Evolutionary conservation across 2,113 vertebrate species (phyloP).

Genomic region (Bungarus multicinctus): DNA sequence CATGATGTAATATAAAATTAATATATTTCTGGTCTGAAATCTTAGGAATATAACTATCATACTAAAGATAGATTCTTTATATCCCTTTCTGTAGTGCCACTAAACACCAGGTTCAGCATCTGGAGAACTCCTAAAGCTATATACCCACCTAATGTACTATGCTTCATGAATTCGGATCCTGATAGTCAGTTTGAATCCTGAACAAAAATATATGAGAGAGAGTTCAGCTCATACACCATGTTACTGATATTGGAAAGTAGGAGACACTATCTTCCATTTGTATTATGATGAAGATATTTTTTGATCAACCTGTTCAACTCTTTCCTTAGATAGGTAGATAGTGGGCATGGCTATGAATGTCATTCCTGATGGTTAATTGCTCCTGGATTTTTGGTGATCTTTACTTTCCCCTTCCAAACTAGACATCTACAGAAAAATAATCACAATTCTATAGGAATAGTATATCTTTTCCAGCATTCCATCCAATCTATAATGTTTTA

Average conservation of each 20-base stretch:
- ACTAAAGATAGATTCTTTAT: not conserved
- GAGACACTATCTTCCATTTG: not conserved
- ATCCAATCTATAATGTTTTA: not conserved
- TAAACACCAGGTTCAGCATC: not conserved
- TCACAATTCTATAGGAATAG: not conserved
- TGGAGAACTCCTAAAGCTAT: not conserved
- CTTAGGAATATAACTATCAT: not conserved
- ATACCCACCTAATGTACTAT: not conserved
- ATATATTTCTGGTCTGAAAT: not conserved
- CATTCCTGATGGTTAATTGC: not conserved
- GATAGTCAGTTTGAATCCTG: not conserved
- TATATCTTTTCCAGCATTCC: not conserved
- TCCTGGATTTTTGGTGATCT: not conserved
- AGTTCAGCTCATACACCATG: not conserved
- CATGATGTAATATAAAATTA: not conserved
- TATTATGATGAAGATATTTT: not conserved
- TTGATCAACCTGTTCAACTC: not conserved
- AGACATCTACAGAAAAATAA: not conserved
- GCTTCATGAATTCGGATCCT: not conserved
- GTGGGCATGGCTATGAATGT: not conserved
- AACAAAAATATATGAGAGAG: not conserved
- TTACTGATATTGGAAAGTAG: not conserved
- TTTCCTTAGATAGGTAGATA: not conserved
- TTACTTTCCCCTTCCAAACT: not conserved
- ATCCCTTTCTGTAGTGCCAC: not conserved